Evolutionary conservation across 2,113 vertebrate species (phyloP).

Genomic region (Machaerirhynchus nigripectus): DNA sequence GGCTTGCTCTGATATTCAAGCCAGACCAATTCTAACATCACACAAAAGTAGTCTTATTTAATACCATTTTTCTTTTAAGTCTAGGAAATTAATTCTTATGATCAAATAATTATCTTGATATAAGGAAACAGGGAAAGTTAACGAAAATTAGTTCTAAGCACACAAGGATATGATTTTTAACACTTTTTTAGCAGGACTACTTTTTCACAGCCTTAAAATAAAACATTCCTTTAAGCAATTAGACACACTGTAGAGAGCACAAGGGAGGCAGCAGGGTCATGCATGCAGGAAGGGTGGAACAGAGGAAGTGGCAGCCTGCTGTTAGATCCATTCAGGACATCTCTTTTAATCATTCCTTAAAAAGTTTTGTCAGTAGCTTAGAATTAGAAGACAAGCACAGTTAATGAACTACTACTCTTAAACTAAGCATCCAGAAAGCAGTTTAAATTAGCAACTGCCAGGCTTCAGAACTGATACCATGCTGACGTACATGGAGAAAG

Average conservation of each 20-base stretch:
- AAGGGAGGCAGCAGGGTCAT: neutral
- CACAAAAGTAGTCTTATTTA: neutral
- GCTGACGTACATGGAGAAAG: neutral
- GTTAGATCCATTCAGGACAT: neutral
- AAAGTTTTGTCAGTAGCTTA: neutral
- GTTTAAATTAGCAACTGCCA: neutral
- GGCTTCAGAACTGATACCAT: neutral
- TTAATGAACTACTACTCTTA: neutral
- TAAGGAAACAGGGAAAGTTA: neutral
- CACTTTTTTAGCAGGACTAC: neutral
- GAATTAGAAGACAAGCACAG: neutral
- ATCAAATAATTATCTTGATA: neutral
- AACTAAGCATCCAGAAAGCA: neutral
- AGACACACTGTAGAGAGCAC: neutral
- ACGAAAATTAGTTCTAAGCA: neutral
- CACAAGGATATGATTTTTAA: neutral
- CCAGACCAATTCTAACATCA: neutral
- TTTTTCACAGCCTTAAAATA: neutral
- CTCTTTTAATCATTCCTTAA: neutral
- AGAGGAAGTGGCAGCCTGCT: neutral
- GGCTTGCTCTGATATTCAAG: neutral
- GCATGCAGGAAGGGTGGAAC: neutral
- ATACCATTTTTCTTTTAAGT: neutral
- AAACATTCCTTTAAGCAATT: neutral
- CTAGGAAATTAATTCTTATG: neutral